A percentile compares a stretch with the other conserved stretches of the same genome.
Conservation (phyloP, 2,888 invertebrate genomes). For the Drosophila prostipennis region DNA sequence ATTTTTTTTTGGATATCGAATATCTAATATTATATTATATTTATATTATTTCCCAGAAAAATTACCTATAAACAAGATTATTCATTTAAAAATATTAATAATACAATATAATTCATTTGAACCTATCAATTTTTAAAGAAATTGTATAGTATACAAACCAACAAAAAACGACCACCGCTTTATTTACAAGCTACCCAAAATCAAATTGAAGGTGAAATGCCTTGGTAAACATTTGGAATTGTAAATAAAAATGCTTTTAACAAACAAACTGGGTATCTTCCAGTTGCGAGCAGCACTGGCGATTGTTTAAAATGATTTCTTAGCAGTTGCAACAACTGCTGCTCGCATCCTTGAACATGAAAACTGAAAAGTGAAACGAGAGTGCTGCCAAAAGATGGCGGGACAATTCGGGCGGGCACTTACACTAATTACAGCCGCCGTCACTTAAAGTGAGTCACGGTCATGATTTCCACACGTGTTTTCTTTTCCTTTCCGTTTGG, state of each 20-base stretch:
- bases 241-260: background rate
- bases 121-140: too few relatives aligned
- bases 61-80: too few relatives aligned
- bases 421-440: conserved; percentile 74
- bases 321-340: conserved; percentile 36
- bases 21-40: too few relatives aligned
- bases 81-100: too few relatives aligned
- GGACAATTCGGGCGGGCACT: conserved; percentile 69
- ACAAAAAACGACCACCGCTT: too few relatives aligned
- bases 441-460: conserved; percentile 42
- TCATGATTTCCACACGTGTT: conserved; percentile 22
- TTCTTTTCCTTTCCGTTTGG: background rate
- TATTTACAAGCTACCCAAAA: background rate
- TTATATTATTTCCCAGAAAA: too few relatives aligned
- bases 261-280: conserved; percentile 1
- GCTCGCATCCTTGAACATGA: conserved; percentile 71
- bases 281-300: background rate
- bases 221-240: background rate
- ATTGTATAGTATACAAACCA: too few relatives aligned
- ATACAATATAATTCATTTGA: too few relatives aligned
- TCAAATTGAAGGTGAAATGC: background rate
- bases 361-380: conserved; percentile 62
- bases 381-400: conserved; percentile 64
- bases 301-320: conserved; percentile 34
- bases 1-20: too few relatives aligned